Conservation (phyloP, 1,140 invertebrate species). For the Orchesella cincta region DNA sequence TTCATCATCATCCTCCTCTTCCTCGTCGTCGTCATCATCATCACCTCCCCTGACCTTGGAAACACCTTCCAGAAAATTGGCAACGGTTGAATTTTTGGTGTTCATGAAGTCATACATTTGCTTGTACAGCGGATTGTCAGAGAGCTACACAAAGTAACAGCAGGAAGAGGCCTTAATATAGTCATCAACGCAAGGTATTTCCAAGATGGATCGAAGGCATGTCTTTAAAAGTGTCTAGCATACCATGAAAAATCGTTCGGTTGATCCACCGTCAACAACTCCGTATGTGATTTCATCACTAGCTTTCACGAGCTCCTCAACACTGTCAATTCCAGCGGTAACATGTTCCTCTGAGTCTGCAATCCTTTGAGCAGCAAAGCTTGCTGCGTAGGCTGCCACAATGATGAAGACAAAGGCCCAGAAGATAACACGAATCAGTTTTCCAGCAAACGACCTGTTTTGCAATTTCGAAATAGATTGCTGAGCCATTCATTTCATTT, state of each 20-base stretch:
- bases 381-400: slow-evolving; percentile 96
- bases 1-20: background rate
- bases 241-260: slow-evolving; percentile 89
- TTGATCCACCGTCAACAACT: slow-evolving; percentile 79
- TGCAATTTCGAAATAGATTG: background rate
- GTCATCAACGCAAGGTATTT: background rate
- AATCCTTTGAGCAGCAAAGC: slow-evolving; percentile 89
- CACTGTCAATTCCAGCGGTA: slow-evolving; percentile 72
- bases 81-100: slow-evolving; percentile 76
- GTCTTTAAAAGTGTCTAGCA: slow-evolving; percentile 46
- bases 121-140: slow-evolving; percentile 83
- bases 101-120: slow-evolving; percentile 96
- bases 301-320: slow-evolving; percentile 85
- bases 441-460: slow-evolving; percentile 81
- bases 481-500: background rate
- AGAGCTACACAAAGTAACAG: slow-evolving; percentile 65
- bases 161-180: background rate
- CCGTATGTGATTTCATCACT: slow-evolving; percentile 90
- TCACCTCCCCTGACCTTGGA: slow-evolving; percentile 64
- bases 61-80: slow-evolving; percentile 81
- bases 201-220: background rate
- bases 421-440: slow-evolving; percentile 94
- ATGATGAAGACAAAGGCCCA: slow-evolving; percentile 99
- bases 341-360: slow-evolving; percentile 38
- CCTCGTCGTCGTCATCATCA: background rate